Evolutionary conservation across 2,888 invertebrate species (phyloP).

Genomic region (Ornithoptera alexandrae): DNA sequence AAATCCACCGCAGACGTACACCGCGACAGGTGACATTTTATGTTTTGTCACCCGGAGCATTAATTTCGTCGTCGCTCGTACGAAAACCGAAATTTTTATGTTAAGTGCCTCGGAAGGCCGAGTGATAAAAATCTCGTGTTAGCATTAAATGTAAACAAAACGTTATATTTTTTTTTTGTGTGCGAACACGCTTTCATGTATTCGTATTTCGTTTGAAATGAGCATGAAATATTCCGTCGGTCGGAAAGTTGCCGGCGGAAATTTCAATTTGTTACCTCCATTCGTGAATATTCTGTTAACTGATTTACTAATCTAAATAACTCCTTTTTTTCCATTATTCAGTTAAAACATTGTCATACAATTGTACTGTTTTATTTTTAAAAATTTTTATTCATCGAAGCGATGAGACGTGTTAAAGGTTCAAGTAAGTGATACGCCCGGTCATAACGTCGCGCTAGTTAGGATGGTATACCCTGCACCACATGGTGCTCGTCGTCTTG

Average conservation of each 20-base stretch:
- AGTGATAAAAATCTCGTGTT: slow-evolving; percentile 28
- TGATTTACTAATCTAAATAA: no score
- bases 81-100: slow-evolving; percentile 22
- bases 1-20: slow-evolving; percentile 29
- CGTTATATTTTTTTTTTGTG: slow-evolving; percentile 5
- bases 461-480: no score
- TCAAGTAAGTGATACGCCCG: no score
- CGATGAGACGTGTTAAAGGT: no score
- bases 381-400: no score
- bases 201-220: slow-evolving; percentile 3
- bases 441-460: no score
- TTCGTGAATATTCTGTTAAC: slow-evolving; percentile 2
- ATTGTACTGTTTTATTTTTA: no score
- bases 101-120: slow-evolving; percentile 19
- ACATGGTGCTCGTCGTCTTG: no score
- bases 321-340: no score
- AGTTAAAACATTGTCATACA: no score
- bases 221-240: not conserved
- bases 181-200: slow-evolving; percentile 2
- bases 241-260: not conserved
- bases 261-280: not conserved
- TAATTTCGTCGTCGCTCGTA: slow-evolving; percentile 21
- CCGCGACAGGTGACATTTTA: slow-evolving; percentile 29
- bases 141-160: slow-evolving; percentile 22
- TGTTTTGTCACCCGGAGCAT: slow-evolving; percentile 28